A percentile compares a stretch with the other conserved stretches of the same genome.
These are phyloP conservation scores for Caenorhabditis sulstoni DNA, from an alignment of 2,888 invertebrate genomes.

Conservation along the genomic window DNA sequence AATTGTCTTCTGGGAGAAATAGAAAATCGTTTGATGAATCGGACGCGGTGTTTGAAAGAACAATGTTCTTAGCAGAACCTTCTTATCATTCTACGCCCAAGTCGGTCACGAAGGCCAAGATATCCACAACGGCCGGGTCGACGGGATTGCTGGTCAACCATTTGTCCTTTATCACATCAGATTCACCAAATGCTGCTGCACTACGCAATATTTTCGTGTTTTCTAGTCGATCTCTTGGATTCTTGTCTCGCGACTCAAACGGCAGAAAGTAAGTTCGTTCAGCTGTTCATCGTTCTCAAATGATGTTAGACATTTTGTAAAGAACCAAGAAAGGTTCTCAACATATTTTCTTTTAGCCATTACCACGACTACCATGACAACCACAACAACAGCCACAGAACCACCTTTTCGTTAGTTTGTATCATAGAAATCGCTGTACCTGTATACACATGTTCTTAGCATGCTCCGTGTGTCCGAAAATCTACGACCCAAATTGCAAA, in stretches of 20 bases:
- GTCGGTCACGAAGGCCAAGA: too few species aligned
- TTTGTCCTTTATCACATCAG: neutral
- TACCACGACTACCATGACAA: neutral
- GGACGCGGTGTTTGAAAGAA: too few species aligned
- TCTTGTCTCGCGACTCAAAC: too few species aligned
- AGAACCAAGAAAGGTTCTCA: too few species aligned
- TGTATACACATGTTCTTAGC: neutral
- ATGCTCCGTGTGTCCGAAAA: slow-evolving; percentile 8
- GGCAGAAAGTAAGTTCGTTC: too few species aligned
- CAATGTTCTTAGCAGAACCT: neutral
- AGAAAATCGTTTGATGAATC: too few species aligned
- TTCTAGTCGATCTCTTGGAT: neutral
- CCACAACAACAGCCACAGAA: slow-evolving; percentile 2
- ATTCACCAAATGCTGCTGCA: neutral
- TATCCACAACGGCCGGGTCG: neutral
- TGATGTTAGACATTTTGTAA: too few species aligned
- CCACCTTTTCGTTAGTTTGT: neutral
- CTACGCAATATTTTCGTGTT: neutral
- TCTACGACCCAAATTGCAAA: neutral
- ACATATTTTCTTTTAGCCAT: too few species aligned
- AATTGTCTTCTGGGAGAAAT: too few species aligned
- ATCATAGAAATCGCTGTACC: too few species aligned
- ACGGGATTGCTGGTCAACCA: neutral
- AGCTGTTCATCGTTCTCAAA: too few species aligned
- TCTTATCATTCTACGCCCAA: too few species aligned